Percentiles rank a stretch among this genome's conserved stretches.
phyloP scores from a whole-genome alignment of 2,888 invertebrate genomes.

The Platycnemis pennipes region DNA sequence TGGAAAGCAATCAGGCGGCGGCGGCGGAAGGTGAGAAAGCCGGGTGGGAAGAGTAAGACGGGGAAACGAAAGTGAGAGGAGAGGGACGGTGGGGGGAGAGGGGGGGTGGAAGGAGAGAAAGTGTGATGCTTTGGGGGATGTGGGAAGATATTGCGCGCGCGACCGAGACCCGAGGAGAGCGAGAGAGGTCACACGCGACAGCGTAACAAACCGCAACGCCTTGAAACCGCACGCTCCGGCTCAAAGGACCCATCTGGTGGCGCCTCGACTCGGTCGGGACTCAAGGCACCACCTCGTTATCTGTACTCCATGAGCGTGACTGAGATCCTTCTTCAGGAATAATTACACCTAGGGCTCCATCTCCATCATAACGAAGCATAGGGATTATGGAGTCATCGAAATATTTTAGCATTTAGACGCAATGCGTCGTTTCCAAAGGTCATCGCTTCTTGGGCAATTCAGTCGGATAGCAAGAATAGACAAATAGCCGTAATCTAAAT shows the following conservation, averaged over 20 bases:
- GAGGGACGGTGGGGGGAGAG: background rate
- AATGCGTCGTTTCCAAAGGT: too few species aligned
- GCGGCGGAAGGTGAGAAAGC: background rate
- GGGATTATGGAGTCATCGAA: too few species aligned
- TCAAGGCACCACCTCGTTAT: too few species aligned
- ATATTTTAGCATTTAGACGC: too few species aligned
- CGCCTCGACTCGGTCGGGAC: background rate
- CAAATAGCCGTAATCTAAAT: too few species aligned
- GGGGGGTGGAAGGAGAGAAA: background rate
- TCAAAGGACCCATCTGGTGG: background rate
- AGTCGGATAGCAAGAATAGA: too few species aligned
- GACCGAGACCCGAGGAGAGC: background rate
- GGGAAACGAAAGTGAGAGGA: background rate
- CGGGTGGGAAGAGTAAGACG: background rate
- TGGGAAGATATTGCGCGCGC: background rate
- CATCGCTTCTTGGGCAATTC: too few species aligned
- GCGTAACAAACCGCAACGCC: background rate
- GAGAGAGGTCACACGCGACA: background rate
- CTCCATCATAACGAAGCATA: too few species aligned
- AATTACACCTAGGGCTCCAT: too few species aligned
- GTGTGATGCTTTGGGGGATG: background rate
- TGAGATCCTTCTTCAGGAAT: too few species aligned
- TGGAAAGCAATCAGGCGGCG: constrained; percentile 19
- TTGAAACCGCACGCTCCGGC: background rate
- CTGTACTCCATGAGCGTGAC: too few species aligned